Percentiles rank a stretch among this genome's conserved stretches.
phyloP scores from a whole-genome alignment of 2,797 vertebrate species.

The Thaleichthys pacificus region DNA sequence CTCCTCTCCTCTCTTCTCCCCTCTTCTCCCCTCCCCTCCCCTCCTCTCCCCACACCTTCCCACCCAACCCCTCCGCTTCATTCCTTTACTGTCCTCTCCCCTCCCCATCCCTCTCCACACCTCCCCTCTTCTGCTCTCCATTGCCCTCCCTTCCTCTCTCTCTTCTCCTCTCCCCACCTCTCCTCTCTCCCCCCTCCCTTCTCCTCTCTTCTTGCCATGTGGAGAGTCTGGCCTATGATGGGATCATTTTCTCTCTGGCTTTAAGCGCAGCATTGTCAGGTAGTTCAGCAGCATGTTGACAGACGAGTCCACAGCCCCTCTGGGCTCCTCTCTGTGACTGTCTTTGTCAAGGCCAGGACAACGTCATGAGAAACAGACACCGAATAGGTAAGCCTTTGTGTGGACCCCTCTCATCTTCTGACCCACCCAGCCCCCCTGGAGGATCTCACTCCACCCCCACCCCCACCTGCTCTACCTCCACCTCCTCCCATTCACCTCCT shows the following conservation, averaged over 20 bases:
- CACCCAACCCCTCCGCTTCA: no score
- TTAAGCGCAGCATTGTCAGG: constrained; percentile 77
- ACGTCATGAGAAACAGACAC: constrained; percentile 73
- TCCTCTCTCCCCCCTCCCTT: background rate
- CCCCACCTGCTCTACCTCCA: background rate
- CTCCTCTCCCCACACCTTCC: background rate
- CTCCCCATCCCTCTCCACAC: background rate
- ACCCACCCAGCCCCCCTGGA: constrained; percentile 75
- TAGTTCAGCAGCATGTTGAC: constrained; percentile 74
- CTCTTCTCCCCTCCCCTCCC: background rate
- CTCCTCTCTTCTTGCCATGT: background rate
- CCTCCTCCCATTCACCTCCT: no score
- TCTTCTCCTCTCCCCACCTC: background rate
- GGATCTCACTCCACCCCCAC: constrained; percentile 33
- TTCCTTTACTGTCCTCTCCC: no score
- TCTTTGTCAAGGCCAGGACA: constrained; percentile 67
- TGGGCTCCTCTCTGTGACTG: constrained; percentile 64
- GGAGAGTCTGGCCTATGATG: constrained; percentile 61
- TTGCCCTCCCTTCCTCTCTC: background rate
- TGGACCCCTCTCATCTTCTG: constrained; percentile 76
- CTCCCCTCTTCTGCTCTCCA: constrained; percentile 1
- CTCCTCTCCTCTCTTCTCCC: background rate
- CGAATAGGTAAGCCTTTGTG: constrained; percentile 83
- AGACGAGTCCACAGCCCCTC: constrained; percentile 75
- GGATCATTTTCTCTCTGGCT: constrained; percentile 74